Base-by-base conservation (phyloP, 2,113 vertebrate species). In the Callocephalon fimbriatum region DNA sequence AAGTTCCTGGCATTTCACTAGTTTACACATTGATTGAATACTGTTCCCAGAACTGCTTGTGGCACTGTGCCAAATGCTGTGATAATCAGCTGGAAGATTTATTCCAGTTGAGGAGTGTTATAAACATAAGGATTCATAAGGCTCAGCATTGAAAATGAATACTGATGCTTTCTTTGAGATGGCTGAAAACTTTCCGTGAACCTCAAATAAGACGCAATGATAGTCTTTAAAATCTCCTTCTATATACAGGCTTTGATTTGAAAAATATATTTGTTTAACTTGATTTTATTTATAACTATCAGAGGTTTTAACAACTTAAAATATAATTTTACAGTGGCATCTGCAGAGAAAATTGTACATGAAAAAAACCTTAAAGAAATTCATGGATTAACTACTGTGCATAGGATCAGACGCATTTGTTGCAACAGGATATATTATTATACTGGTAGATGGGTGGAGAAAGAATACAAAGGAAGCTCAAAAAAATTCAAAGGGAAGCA, bases 81-180 rank as follows among this genome's bases (percentile, higher is more conserved):
- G 98, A 98, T 98, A 98, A 98, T 98, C 98, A 98, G 94, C 97
- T 98, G 94, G 98, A 98, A 99, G 98, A 99, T 98, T 99, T 98
- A 98, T 98, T 98, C 96, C 98, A 98, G 97, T 98, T 92, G 97
- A 98, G 97, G 98, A 98, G 97, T 97, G 97, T 97, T 98, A 98
- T 98, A 98, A 99, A 98, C 98, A 98, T 97, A 95, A 98, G 97
- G 95, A 98, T 97, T 97, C 97, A 94, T 97, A 97, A 97, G 95
- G 93, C 94, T 95, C 95, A 37, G 67, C 29, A 12, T 91, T 85
- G 90, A 94, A 97, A 97, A 95, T 62, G 95, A 97, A 97, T 97
- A 85, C 95, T 94, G 96, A 97, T 96, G 78, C 94, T 94, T 95
- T 93, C 94, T 90, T 93, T 75, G 92, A 97, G 97, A 90, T 77